Percentiles rank a stretch among this genome's conserved stretches.
These are phyloP conservation scores for Lordiphosa andalusiaca DNA, from an alignment of 2,888 invertebrate species.

Conservation along the genomic window DNA sequence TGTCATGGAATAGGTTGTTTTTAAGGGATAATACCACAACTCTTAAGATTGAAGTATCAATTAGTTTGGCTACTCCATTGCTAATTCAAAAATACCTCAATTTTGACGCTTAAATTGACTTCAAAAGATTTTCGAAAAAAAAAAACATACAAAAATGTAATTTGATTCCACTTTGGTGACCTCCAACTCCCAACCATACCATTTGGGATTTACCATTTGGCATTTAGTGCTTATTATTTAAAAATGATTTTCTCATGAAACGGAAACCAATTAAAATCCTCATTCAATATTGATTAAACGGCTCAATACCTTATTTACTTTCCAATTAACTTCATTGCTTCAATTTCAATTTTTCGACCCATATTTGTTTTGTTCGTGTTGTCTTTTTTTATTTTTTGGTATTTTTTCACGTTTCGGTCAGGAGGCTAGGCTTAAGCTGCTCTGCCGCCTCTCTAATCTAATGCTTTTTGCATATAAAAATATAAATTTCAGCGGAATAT, in stretches of 20 bases:
- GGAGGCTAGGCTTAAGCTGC: conserved; percentile 15
- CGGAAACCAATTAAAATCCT: conserved; percentile 11
- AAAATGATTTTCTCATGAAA: neutral
- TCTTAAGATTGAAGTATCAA: too few species aligned
- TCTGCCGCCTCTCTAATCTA: conserved; percentile 25
- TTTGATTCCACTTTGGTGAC: neutral
- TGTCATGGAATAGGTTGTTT: too few species aligned
- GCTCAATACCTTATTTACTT: conserved; percentile 6
- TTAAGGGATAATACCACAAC: too few species aligned
- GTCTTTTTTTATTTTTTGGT: too few species aligned
- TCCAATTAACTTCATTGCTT: conserved; percentile 8
- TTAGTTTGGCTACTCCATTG: too few species aligned
- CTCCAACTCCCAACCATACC: conserved; percentile 1
- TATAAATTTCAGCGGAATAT: conserved; percentile 22
- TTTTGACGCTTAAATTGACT: too few species aligned
- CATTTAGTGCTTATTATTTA: too few species aligned
- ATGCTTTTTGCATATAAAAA: conserved; percentile 33
- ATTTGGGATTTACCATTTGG: too few species aligned
- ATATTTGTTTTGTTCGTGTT: neutral
- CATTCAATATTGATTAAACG: conserved; percentile 12
- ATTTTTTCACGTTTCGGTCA: neutral
- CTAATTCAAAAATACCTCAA: too few species aligned
- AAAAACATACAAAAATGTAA: neutral
- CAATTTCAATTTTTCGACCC: conserved; percentile 19
- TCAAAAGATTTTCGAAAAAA: too few species aligned